Evolutionary conservation across 2,888 invertebrate genomes (phyloP), one percentile per base, ranked within the genome.

Genomic region (Ophonus ardosiacus): DNA sequence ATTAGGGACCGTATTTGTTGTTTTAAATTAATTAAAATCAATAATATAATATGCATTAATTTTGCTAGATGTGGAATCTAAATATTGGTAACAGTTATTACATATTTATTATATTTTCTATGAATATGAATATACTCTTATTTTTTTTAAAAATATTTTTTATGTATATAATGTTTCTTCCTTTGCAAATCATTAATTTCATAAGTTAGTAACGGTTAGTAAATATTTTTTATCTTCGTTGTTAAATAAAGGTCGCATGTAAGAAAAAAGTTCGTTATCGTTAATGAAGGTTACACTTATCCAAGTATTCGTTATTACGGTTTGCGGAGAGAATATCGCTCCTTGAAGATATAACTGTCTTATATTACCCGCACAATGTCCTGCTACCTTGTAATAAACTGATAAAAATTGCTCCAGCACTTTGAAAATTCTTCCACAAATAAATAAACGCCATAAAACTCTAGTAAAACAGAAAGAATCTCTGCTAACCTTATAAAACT

Each of bases 281-380:
- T 51, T 51, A 51, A 10, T 13, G 43, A 51, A 51, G 43, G 43
- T 51, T 51, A 51, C 43, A 63, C 21, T 63, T 63, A 63, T 13
- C 63, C 63, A 63, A 13, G 63, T 63, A 63, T 68, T 68, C 68
- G 38, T 68, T 68, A 68, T 68, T 68, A 15, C 38, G 15, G 68
- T 68, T 68, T 31, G 7, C 31, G n/a, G 68, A 31, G 38, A 68
- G 31, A 68, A 68, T 68, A 68, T 68, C 68, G 38, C 15, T 68
- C 68, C 38, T 68, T 31, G 38, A 68, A 68, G 68, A 68, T 38
- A 68, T 68, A 68, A 68, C 68, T 68, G 68, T 68, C 68, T 68
- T 38, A 68, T 38, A 68, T 38, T 68, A 68, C 68, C 15, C 10
- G 24, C 68, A 68, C 68, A 24, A 68, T 68, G 68, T 38, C n/a